These are phyloP conservation scores for Lepus europaeus DNA, from an alignment of 2,113 vertebrate genomes.

Conservation along the genomic window DNA sequence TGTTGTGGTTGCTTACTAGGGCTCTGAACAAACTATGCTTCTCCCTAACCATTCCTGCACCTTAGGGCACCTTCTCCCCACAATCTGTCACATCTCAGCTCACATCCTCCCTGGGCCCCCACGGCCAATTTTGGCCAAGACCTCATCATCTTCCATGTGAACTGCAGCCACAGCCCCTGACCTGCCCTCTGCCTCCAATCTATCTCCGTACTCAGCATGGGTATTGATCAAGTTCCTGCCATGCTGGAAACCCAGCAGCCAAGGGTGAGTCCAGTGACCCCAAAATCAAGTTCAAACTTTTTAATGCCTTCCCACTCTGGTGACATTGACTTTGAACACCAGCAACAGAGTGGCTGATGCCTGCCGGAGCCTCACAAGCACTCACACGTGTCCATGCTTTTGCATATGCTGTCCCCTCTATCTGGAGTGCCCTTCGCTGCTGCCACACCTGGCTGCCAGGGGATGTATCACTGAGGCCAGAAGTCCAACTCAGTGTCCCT, in stretches of 20 bases:
- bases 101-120: not conserved
- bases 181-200: not conserved
- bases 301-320: not conserved
- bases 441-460: not conserved
- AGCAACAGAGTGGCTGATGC: not conserved
- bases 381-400: not conserved
- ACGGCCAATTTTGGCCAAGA: accelerated
- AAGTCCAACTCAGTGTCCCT: not conserved
- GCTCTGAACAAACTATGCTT: not conserved
- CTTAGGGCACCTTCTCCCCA: not conserved
- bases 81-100: not conserved
- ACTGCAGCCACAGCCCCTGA: not conserved
- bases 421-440: not conserved
- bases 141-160: not conserved
- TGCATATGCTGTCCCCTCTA: not conserved
- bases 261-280: not conserved
- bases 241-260: not conserved
- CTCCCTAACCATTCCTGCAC: not conserved
- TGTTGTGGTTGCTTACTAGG: not conserved
- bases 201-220: not conserved
- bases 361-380: not conserved
- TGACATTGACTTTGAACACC: not conserved
- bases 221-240: not conserved
- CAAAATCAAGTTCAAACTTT: not conserved
- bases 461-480: not conserved